Evolutionary conservation across 2,888 invertebrate genomes (phyloP).

Genomic region (Drosophila mimetica): DNA sequence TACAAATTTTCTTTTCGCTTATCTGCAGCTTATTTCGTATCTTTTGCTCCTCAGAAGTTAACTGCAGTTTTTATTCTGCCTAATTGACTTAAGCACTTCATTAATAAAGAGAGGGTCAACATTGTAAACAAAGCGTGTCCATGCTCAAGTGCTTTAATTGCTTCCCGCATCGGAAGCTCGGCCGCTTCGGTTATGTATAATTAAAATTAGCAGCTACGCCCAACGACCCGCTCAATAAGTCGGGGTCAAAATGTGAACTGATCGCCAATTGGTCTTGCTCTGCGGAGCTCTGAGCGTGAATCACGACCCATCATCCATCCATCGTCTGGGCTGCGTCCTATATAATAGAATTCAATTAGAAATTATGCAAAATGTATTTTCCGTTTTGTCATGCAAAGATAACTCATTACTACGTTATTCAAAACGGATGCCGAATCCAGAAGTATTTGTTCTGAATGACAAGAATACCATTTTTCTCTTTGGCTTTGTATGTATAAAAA

Average conservation of each 20-base stretch:
- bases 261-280: constrained; percentile 66
- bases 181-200: constrained; percentile 46
- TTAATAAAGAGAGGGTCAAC: constrained; percentile 41
- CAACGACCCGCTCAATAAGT: constrained; percentile 65
- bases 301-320: constrained; percentile 47
- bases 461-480: constrained; percentile 19
- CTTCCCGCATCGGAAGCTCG: constrained; percentile 77
- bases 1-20: background rate
- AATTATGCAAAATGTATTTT: constrained; percentile 68
- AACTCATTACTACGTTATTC: constrained; percentile 33
- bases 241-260: constrained; percentile 73
- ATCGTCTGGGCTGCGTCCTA: constrained; percentile 31
- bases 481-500: no score
- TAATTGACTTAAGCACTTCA: constrained; percentile 41
- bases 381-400: constrained; percentile 66
- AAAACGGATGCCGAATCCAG: constrained; percentile 17
- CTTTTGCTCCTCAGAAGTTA: background rate
- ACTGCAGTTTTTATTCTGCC: constrained; percentile 15
- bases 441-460: background rate
- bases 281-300: constrained; percentile 50
- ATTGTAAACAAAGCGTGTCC: constrained; percentile 53
- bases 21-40: background rate
- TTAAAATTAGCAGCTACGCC: constrained; percentile 75
- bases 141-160: constrained; percentile 67
- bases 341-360: constrained; percentile 46